Base-by-base conservation (phyloP, 2,113 vertebrate genomes). In the Saimiri boliviensis region DNA sequence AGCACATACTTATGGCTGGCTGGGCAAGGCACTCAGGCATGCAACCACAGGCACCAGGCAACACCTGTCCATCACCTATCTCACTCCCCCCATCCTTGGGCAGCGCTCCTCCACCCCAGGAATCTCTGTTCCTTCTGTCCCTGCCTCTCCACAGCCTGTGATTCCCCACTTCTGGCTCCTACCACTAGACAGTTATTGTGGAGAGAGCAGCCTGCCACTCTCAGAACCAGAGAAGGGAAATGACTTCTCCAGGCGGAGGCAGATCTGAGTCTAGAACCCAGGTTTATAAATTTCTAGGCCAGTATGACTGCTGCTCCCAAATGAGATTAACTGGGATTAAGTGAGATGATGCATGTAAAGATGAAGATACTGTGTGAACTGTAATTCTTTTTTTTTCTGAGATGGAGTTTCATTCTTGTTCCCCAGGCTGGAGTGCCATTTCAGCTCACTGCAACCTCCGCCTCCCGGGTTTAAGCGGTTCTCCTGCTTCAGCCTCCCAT, bases 271-370 rank as follows among this genome's bases (percentile, higher is more conserved):
- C 60, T 84, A 82, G 79, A 94, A 92, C 71, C 70, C 6, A 45
- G 54, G 73, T 74, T 89, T 77, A 74, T 93, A 86, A 45, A 54
- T 93, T 79, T 74, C 87, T 30, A 79, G 87, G 84, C 87, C 63
- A 92, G 60, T 54, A 92, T 19, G 13, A 6, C 63, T 35, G 42
- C 83, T 95, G 42, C 83, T 95, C 94, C 95, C 93, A 70, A 21
- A 49, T 27, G 52, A 92, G 87, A 95, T 92, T 96, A 92, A 86
- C 23, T 80, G 45, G 90, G 95, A 96, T 96, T 92, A 97, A 82
- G 82, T 89, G 87, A 96, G 80, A 81, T 21, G 56, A 52, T 84
- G 86, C 89, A 35, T 76, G 76, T 86, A 84, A 91, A 95, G 83
- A 95, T 58, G 89, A 91, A 95, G 83, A 95, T 58, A 86, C 74